These are phyloP conservation scores for Dascillus cervinus DNA, from an alignment of 2,888 invertebrate species.

Conservation along the genomic window DNA sequence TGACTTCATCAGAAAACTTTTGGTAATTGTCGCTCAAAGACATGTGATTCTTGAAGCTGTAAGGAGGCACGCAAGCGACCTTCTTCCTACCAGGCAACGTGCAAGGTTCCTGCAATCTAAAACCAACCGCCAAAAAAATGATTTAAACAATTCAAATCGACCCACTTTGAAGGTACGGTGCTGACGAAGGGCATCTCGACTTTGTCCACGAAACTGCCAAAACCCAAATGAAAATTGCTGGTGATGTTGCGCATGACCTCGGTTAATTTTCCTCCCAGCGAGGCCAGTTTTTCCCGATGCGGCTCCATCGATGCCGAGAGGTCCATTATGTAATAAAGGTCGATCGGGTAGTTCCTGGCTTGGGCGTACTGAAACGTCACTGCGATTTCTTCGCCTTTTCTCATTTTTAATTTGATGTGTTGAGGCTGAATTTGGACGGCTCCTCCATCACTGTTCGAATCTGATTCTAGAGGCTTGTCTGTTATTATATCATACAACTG, in stretches of 20 bases:
- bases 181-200: constrained; percentile 54
- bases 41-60: constrained; percentile 71
- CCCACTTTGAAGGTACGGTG: constrained; percentile 41
- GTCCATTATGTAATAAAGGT: constrained; percentile 77
- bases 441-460: constrained; percentile 14
- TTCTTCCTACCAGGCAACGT: constrained; percentile 3
- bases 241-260: constrained; percentile 52
- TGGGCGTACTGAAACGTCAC: constrained; percentile 50
- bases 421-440: constrained; percentile 52
- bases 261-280: constrained; percentile 46
- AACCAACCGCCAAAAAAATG: constrained; percentile 13
- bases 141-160: background rate
- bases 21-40: constrained; percentile 51
- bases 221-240: constrained; percentile 55
- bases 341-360: constrained; percentile 71
- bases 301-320: constrained; percentile 62
- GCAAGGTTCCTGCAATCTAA: constrained; percentile 29
- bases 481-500: too few relatives aligned
- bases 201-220: constrained; percentile 65
- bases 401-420: constrained; percentile 42
- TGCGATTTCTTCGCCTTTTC: constrained; percentile 41
- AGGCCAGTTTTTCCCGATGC: constrained; percentile 48
- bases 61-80: constrained; percentile 46
- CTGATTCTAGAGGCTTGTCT: too few relatives aligned
- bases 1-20: constrained; percentile 41